Base-by-base conservation (phyloP, 1,140 invertebrate species). In the Mesaphorura yosii region DNA sequence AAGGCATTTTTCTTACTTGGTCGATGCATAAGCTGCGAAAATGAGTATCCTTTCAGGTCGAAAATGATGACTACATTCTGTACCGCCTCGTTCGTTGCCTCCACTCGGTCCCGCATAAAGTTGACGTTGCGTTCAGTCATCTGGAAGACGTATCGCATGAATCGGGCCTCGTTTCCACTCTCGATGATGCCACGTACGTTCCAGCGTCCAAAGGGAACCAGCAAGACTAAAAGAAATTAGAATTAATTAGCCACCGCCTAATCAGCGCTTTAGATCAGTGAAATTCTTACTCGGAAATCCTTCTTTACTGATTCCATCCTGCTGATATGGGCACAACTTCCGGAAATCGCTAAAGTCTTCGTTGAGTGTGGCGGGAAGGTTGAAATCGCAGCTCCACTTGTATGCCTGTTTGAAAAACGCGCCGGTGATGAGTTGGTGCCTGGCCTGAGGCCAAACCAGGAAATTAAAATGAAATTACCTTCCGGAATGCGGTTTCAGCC, bases 201-300 rank as follows among this genome's bases (percentile, higher is more conserved):
- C 48, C 48, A 50, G 3, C 34, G 6, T 40, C 48, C 48, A 20
- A 50, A 50, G 23, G n/a, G n/a, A 12, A 50, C 38, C 15, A 40
- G 23, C 15, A 50, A 19, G 19, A 50, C 48, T 50, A 27, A 48
- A 48, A 23, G 27, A 40, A 50, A 17, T 10, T 40, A 34, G 17
- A 5, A 22, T 12, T 27, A 27, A 28, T 25, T 25, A 27, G 20
- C 14, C 10, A 25, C 7, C 22, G 20, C 7, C 20, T 22, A 3
- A 15, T 10, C 3, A 12, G n/a, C 10, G 15, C 10, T 6, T 19
- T 10, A 22, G 20, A 17, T 15, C 7, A 5, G 19, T 17, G 27
- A 14, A 14, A 37, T 34, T 49, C 23, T 41, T 51, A 55, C 53
- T 25, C 37, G 55, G 49, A 27, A 17, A 34, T 5, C 55, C 55